phyloP scores from a whole-genome alignment of 2,113 vertebrate genomes.

The Syngnathus scovelli region DNA sequence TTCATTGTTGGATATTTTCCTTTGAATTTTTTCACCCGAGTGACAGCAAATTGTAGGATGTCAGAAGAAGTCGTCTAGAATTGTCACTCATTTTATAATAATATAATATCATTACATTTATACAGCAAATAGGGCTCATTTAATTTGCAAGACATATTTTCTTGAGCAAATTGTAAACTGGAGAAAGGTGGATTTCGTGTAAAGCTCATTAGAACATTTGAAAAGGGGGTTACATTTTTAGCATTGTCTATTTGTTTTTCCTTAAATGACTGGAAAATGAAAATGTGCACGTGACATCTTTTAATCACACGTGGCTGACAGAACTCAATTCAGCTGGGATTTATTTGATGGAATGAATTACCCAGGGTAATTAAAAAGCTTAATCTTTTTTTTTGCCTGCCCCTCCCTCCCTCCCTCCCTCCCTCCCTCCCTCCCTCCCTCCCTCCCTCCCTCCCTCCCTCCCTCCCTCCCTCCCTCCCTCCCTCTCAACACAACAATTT shows the following conservation, averaged over 20 bases:
- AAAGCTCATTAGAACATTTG: neutral
- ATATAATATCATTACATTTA: conserved; percentile 7
- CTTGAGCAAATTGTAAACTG: conserved; percentile 17
- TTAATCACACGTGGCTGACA: conserved; percentile 59
- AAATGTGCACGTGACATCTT: conserved; percentile 15
- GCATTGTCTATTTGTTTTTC: neutral
- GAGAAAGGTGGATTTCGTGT: neutral
- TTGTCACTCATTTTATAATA: conserved; percentile 32
- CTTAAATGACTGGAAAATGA: conserved; percentile 7
- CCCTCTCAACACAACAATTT: conserved; percentile 73
- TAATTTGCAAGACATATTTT: conserved; percentile 29
- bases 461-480: neutral
- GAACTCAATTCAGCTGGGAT: conserved; percentile 61
- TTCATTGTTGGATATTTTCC: neutral
- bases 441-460: conserved; percentile 37
- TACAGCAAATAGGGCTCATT: conserved; percentile 38
- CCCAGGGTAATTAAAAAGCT: conserved; percentile 72
- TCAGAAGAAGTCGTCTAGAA: conserved; percentile 36
- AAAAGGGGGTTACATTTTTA: conserved; percentile 15
- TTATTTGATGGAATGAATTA: conserved; percentile 74
- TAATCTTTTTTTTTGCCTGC: conserved; percentile 66
- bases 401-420: neutral
- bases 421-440: no score
- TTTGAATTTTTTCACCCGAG: neutral
- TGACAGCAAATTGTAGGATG: conserved; percentile 31